phyloP scores from a whole-genome alignment of 1,140 invertebrate genomes.

The Drosophila murphyi region DNA sequence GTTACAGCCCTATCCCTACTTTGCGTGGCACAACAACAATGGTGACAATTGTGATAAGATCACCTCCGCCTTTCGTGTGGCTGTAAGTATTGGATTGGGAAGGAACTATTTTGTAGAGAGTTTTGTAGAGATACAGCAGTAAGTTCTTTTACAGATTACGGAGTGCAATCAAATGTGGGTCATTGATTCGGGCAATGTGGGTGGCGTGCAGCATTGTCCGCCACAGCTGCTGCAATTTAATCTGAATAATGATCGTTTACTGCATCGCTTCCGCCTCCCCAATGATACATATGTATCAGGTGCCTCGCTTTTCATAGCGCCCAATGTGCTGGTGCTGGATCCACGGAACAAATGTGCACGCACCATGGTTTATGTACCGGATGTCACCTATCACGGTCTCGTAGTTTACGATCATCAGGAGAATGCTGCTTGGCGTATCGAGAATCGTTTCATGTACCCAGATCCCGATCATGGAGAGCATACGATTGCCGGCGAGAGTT shows the following conservation, averaged over 20 bases:
- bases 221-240: constrained; percentile 88
- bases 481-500: constrained; percentile 88
- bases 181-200: constrained; percentile 87
- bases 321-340: constrained; percentile 87
- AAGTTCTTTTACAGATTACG: constrained; percentile 85
- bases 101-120: too few species aligned
- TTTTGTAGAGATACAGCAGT: not conserved
- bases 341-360: constrained; percentile 85
- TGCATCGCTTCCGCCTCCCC: constrained; percentile 87
- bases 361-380: constrained; percentile 90
- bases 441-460: constrained; percentile 89
- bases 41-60: constrained; percentile 85
- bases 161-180: constrained; percentile 88
- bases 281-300: constrained; percentile 74
- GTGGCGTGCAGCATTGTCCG: constrained; percentile 85
- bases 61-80: constrained; percentile 86
- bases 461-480: constrained; percentile 89
- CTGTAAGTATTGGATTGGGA: constrained; percentile 83
- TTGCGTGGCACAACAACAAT: constrained; percentile 85
- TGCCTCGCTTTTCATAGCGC: constrained; percentile 85
- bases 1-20: constrained; percentile 86
- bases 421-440: constrained; percentile 88
- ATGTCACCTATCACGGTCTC: constrained; percentile 88
- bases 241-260: constrained; percentile 85
- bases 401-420: constrained; percentile 88